phyloP scores from a whole-genome alignment of 2,888 invertebrate species.

The Torymus texanus region DNA sequence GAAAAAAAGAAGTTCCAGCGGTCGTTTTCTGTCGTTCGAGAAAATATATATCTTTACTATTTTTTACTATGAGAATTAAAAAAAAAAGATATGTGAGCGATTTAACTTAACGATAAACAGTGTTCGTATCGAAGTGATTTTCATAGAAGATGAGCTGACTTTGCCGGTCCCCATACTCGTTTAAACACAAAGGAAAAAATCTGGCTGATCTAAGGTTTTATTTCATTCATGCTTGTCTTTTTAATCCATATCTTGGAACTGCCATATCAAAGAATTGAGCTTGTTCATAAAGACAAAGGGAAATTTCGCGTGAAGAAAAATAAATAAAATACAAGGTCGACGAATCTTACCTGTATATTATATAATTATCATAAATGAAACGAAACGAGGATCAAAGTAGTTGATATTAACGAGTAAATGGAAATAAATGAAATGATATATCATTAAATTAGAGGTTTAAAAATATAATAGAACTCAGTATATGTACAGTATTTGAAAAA shows the following conservation, averaged over 20 bases:
- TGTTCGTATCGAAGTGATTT: conserved; percentile 55
- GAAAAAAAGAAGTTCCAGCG: conserved; percentile 54
- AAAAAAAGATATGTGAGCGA: conserved; percentile 54
- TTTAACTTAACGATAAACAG: conserved; percentile 48
- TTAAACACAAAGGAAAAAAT: conserved; percentile 28
- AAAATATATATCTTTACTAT: conserved; percentile 54
- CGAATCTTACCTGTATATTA: conserved; percentile 73
- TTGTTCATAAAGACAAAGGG: conserved; percentile 71
- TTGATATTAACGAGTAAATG: conserved; percentile 74
- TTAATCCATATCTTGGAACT: conserved; percentile 82
- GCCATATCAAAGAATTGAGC: conserved; percentile 79
- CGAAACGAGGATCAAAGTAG: conserved; percentile 74
- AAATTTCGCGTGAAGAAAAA: conserved; percentile 63
- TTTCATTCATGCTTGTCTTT: conserved; percentile 63
- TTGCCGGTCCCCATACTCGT: conserved; percentile 50
- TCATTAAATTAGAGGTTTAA: conserved; percentile 76
- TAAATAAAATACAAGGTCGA: conserved; percentile 61
- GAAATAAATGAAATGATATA: conserved; percentile 76
- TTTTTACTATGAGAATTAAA: conserved; percentile 53
- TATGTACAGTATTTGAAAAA: conserved; percentile 89
- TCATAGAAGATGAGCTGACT: conserved; percentile 56
- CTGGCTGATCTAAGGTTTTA: conserved; percentile 49
- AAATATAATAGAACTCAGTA: conserved; percentile 76
- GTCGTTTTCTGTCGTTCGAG: conserved; percentile 52
- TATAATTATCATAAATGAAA: conserved; percentile 72